phyloP scores from a whole-genome alignment of 2,888 invertebrate species.

The Heliconius sara region DNA sequence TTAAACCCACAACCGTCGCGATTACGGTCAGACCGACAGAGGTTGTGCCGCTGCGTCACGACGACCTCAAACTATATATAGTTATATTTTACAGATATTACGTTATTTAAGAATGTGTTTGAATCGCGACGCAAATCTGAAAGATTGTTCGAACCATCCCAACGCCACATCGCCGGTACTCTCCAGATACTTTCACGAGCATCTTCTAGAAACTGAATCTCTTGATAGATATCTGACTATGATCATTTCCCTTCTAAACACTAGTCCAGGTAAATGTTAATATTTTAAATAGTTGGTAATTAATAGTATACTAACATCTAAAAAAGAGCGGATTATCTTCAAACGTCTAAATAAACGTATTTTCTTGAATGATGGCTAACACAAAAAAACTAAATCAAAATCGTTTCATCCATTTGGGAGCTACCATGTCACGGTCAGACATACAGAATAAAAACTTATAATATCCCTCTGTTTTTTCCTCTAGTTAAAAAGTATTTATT shows the following conservation, averaged over 20 bases:
- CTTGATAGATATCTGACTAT: conserved; percentile 87
- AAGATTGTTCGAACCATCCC: conserved; percentile 84
- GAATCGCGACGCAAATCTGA: conserved; percentile 83
- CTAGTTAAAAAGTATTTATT: background rate
- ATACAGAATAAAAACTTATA: background rate
- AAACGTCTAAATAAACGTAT: background rate
- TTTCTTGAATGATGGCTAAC: background rate
- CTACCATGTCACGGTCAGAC: background rate
- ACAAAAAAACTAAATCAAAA: background rate
- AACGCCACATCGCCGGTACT: conserved; percentile 87
- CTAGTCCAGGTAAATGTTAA: conserved; percentile 84
- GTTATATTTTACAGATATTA: conserved; percentile 84
- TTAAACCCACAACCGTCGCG: too few relatives aligned
- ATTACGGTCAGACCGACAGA: too few relatives aligned
- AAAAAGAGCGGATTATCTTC: background rate
- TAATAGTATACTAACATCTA: background rate
- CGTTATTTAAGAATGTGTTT: conserved; percentile 92
- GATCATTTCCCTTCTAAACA: conserved; percentile 86
- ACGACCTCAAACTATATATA: background rate
- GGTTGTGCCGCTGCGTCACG: too few relatives aligned
- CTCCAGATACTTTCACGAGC: conserved; percentile 84
- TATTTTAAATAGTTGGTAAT: background rate
- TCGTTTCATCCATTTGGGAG: background rate
- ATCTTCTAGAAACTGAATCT: conserved; percentile 83
- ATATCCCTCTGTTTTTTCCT: too few relatives aligned